Evolutionary conservation across 1,140 invertebrate genomes (phyloP), one percentile per base, ranked within the genome.

Genomic region (Hycleus cichorii): DNA sequence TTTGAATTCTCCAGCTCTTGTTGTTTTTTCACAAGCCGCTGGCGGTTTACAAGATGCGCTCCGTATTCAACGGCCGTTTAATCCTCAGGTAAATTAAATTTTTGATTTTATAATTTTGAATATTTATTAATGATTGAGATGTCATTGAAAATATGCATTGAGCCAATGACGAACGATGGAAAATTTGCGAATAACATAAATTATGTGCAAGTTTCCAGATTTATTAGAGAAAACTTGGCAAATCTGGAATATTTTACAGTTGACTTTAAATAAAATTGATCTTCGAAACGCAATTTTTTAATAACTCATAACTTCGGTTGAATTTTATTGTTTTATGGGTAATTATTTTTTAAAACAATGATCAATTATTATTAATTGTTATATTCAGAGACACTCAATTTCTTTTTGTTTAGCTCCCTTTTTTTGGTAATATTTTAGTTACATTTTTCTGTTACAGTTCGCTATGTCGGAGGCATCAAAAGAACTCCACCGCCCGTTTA

Each of bases 1-100:
- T 72, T 77, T 89, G 70, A 83, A 85, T 74, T 88, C 87, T 66
- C 87, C 88, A 61, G 84, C 85, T 70, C 77, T 90, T 72, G 88
- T 91, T 76, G 88, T 91, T 55, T 84, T 91, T 72, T 89, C 87
- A 61, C 86, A 88, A 76, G 81, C 82, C 59, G 83, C 85, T 69
- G 83, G 83, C 68, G 83, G 82, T 61, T 80, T 87, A 71, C 82
- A 86, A 70, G 87, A 89, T 73, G 84, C 84, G 62, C 77, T 87
- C 66, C 78, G 84, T 78, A 83, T 87, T 77, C 83, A 86, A 78
- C 79, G 85, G 76, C 83, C 85, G 68, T 85, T 87, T 76, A 83
- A 82, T 74, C 79, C 82, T 73, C 81, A 84, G 81, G 81, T 85
- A 54, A 59, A 64, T 58, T 6, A 57, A 50, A 47, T 38, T 32